A percentile compares a stretch with the other conserved stretches of the same genome.
Conservation (phyloP, 2,113 vertebrate genomes). For the Psittacula cyanocephala region DNA sequence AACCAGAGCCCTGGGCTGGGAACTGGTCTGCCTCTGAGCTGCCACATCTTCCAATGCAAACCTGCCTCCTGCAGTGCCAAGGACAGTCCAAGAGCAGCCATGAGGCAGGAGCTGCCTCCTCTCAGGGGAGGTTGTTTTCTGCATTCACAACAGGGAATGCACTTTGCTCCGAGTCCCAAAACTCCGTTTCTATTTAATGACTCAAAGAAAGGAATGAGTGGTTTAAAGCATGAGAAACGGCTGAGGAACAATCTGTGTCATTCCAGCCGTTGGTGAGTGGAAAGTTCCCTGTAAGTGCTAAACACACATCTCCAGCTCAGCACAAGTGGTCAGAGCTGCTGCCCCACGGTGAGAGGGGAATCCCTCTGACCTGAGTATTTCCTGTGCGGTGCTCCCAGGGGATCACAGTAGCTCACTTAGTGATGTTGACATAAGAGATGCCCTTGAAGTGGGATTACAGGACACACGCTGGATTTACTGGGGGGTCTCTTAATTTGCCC, state of each 20-base stretch:
- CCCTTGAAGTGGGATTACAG: constrained; percentile 31
- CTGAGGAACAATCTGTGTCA: neutral
- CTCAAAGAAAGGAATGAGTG: neutral
- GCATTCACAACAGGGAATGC: neutral
- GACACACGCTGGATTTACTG: neutral
- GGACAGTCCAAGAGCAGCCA: neutral
- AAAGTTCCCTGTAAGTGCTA: neutral
- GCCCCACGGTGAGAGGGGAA: neutral
- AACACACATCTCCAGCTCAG: neutral
- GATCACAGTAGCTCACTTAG: neutral
- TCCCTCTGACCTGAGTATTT: neutral
- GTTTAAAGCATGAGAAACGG: neutral
- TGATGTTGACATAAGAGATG: neutral
- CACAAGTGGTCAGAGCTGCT: neutral
- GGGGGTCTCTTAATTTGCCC: constrained; percentile 5
- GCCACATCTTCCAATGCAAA: neutral
- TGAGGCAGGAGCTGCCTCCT: neutral
- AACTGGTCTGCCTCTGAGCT: neutral
- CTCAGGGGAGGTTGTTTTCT: neutral
- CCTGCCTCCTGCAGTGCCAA: neutral
- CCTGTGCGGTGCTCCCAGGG: neutral
- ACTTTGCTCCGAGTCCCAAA: neutral
- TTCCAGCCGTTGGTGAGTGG: neutral
- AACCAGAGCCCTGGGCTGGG: neutral
- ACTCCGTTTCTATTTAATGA: neutral